Base-by-base conservation (phyloP, 2,797 vertebrate species). In the Phyllotis vaccarum region DNA sequence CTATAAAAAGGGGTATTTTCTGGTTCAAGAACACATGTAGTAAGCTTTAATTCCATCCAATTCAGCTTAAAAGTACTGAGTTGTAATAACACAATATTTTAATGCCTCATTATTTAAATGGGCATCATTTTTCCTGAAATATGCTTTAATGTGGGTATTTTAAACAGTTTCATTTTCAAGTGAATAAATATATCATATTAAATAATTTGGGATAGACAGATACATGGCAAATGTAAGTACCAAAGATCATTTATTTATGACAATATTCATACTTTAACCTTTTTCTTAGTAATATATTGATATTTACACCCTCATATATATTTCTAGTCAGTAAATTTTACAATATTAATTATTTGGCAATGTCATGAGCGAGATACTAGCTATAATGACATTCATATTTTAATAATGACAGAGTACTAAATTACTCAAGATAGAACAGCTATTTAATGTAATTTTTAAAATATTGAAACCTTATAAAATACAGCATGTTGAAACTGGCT, bases 261-360 rank as follows among this genome's bases (percentile, higher is more conserved):
- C 58, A 86, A 3, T 87, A 78, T 89, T 96, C 81, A 93, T 86
- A 86, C 31, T 91, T 95, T 94, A 91, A 90, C 27, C 14, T 91
- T 88, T 96, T 94, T 29, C 49, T 21, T 37, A 94, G n/a, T 62
- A 89, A 85, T 76, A 34, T 79, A 72, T 90, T 79, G 93, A 87
- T 93, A 91, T 93, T 92, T 93, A 94, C 0, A 49, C 2, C 11
- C 7, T 70, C 29, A 68, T 17, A 80, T 79, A 64, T 82, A 91
- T 88, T 94, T 93, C 46, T 56, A 94, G 5, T 89, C 75, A 83
- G 19, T 93, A 93, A 70, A 93, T 95, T 94, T 96, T 90, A 64
- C 10, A 86, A 1, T 93, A 81, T 90, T 96, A 95, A 88, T 96
- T 95, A 90, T 62, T 95, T 96, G 40, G n/a, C 46, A 97, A 10